Conservation (phyloP, 2,113 vertebrate species). For the Eretmodus cyanostictus region DNA sequence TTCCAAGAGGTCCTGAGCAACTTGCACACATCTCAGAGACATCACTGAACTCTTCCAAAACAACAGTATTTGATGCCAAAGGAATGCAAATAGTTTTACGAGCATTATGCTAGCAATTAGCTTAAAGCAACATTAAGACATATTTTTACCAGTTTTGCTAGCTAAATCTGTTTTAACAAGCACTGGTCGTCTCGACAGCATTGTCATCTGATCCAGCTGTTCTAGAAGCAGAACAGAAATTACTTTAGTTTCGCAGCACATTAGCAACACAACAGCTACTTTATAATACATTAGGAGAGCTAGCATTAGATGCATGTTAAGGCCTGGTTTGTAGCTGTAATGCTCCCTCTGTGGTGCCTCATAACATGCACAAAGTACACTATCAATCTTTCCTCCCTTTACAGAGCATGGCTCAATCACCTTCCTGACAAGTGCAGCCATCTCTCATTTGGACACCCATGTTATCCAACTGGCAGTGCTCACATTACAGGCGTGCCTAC, state of each 20-base stretch:
- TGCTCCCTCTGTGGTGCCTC: neutral
- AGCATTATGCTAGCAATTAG: neutral
- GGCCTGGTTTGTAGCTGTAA: neutral
- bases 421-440: conserved; percentile 36
- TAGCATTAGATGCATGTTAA: neutral
- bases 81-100: neutral
- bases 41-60: neutral
- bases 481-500: conserved; percentile 16
- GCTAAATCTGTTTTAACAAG: neutral
- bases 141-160: neutral
- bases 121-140: neutral
- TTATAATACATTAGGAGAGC: conserved; percentile 14
- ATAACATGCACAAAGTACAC: neutral
- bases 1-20: neutral
- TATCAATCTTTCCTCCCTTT: conserved; percentile 12
- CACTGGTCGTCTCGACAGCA: neutral
- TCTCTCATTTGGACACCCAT: conserved; percentile 43
- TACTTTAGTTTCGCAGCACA: neutral
- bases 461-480: conserved; percentile 48
- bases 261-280: neutral
- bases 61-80: neutral
- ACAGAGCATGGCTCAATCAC: conserved; percentile 42
- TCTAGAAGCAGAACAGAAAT: neutral
- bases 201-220: neutral
- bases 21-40: neutral